Evolutionary conservation across 2,797 vertebrate genomes (phyloP).

Genomic region (Aulostomus chinensis): DNA sequence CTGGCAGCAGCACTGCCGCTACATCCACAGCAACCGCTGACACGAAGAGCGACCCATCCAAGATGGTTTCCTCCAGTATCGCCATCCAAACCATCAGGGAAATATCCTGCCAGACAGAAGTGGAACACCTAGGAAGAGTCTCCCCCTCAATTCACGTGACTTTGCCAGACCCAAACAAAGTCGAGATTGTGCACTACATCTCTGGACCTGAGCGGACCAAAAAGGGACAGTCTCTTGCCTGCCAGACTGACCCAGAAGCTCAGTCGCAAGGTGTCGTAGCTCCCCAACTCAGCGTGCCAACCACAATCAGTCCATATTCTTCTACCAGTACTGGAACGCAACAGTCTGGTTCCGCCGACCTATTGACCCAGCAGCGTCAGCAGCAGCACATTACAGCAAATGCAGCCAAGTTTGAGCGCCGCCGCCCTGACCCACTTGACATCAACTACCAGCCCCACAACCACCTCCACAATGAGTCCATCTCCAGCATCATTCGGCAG

Average conservation of each 20-base stretch:
- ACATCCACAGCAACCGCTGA: constrained; percentile 36
- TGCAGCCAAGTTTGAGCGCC: constrained; percentile 89
- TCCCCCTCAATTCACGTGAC: constrained; percentile 96
- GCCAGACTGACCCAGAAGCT: constrained; percentile 93
- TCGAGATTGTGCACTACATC: constrained; percentile 96
- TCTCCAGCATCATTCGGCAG: constrained; percentile 93
- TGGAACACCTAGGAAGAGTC: constrained; percentile 87
- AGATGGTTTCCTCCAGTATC: constrained; percentile 85
- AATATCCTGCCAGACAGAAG: constrained; percentile 96
- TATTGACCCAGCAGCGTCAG: constrained; percentile 81
- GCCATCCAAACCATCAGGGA: constrained; percentile 96
- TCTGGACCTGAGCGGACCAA: constrained; percentile 96
- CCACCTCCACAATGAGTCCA: constrained; percentile 90
- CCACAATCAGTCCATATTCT: constrained; percentile 91
- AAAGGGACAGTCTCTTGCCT: constrained; percentile 93
- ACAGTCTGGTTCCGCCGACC: constrained; percentile 85
- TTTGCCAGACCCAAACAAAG: constrained; percentile 90
- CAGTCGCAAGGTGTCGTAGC: constrained; percentile 89
- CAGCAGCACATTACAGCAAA: constrained; percentile 74
- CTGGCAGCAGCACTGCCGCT: constrained; percentile 76
- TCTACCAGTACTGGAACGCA: constrained; percentile 78
- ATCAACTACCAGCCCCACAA: constrained; percentile 93
- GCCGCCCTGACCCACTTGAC: constrained; percentile 95
- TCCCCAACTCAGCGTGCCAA: constrained; percentile 90
- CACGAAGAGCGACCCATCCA: constrained; percentile 56